These are phyloP conservation scores for Meliscaeva auricollis DNA, from an alignment of 2,888 invertebrate species.

Conservation along the genomic window DNA sequence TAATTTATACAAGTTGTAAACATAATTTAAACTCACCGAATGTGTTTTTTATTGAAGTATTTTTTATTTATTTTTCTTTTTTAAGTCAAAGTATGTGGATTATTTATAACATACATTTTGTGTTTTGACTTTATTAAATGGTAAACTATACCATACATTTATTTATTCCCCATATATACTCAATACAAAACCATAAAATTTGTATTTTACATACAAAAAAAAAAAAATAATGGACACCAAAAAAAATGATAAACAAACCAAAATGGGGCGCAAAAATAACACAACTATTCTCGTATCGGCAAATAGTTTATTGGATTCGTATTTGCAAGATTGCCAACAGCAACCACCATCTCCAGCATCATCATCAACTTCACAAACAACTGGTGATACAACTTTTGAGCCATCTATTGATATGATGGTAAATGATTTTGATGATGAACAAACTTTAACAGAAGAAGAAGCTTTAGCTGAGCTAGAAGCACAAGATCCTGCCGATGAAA, in stretches of 20 bases:
- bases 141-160: too few relatives aligned
- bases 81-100: too few relatives aligned
- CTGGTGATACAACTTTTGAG: slow-evolving; percentile 89
- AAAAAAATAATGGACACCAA: slow-evolving; percentile 39
- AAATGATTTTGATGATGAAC: slow-evolving; percentile 98
- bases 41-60: too few relatives aligned
- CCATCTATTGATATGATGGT: slow-evolving; percentile 98
- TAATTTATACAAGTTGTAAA: too few relatives aligned
- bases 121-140: too few relatives aligned
- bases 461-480: slow-evolving; percentile 94
- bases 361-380: slow-evolving; percentile 78
- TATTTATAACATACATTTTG: too few relatives aligned
- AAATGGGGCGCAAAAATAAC: slow-evolving; percentile 14
- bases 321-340: slow-evolving; percentile 52
- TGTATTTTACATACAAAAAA: not conserved
- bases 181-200: not conserved
- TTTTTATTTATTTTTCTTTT: too few relatives aligned
- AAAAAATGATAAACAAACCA: slow-evolving; percentile 23
- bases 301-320: slow-evolving; percentile 37
- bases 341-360: slow-evolving; percentile 81
- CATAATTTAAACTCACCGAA: too few relatives aligned
- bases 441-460: slow-evolving; percentile 98
- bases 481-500: slow-evolving; percentile 94
- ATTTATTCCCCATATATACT: too few relatives aligned
- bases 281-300: slow-evolving; percentile 10